Percentiles rank a stretch among this genome's conserved stretches.
Evolutionary conservation across 2,888 invertebrate species (phyloP).

Genomic region (Tethea ocularis): DNA sequence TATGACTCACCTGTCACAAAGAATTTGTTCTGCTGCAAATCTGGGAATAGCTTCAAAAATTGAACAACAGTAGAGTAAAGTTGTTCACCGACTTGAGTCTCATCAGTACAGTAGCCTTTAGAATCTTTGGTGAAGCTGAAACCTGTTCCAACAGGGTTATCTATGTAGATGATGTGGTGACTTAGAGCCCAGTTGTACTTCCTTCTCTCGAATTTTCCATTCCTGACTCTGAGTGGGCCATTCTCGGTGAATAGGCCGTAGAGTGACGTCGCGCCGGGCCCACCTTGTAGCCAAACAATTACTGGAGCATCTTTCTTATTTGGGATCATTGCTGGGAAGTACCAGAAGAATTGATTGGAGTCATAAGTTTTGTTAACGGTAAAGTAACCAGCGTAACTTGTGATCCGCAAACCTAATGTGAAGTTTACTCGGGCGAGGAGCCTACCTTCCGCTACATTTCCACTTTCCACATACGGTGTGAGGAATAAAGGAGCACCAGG

Average conservation of each 20-base stretch:
- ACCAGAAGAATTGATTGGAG: constrained; percentile 96
- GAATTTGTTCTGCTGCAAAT: constrained; percentile 89
- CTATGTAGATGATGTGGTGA: constrained; percentile 93
- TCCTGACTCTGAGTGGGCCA: constrained; percentile 85
- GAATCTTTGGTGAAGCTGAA: constrained; percentile 93
- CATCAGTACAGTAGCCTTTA: constrained; percentile 90
- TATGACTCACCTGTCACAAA: constrained; percentile 96
- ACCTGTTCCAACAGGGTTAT: constrained; percentile 96
- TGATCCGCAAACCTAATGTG: constrained; percentile 83
- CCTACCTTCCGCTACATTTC: constrained; percentile 87
- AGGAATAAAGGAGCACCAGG: constrained; percentile 87
- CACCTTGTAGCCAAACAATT: constrained; percentile 93
- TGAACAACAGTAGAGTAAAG: constrained; percentile 90
- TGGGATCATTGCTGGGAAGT: constrained; percentile 89
- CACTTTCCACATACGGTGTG: constrained; percentile 88
- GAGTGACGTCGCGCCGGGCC: constrained; percentile 91
- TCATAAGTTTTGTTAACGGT: constrained; percentile 91
- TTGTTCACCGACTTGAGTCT: constrained; percentile 91
- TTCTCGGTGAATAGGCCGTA: constrained; percentile 93
- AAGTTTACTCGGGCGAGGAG: constrained; percentile 81
- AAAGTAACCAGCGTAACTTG: constrained; percentile 91
- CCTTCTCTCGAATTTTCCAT: constrained; percentile 79
- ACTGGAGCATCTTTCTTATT: constrained; percentile 86
- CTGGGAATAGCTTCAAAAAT: constrained; percentile 93
- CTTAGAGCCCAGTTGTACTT: constrained; percentile 91